These are phyloP conservation scores for Diachrysia chrysitis DNA, from an alignment of 2,888 invertebrate genomes.

Conservation along the genomic window DNA sequence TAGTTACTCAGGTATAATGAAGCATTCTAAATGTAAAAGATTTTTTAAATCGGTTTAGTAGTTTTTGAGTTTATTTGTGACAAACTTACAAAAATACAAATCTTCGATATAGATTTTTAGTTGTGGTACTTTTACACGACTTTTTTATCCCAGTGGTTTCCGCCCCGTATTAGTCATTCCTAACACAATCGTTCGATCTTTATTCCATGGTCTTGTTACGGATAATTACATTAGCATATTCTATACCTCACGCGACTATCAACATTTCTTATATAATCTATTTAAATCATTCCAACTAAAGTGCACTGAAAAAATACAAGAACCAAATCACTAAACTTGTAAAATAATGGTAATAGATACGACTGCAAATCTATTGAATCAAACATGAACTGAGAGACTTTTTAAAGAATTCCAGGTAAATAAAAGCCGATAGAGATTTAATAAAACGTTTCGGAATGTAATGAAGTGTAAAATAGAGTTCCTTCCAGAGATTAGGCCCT, in stretches of 20 bases:
- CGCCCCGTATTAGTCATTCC: conserved; percentile 41
- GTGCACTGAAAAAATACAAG: conserved; percentile 47
- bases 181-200: conserved; percentile 19
- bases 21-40: too few relatives aligned
- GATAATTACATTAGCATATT: conserved; percentile 53
- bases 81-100: too few relatives aligned
- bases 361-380: conserved; percentile 45
- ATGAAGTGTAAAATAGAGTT: conserved; percentile 84
- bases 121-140: not conserved
- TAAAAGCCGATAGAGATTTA: conserved; percentile 64
- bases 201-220: conserved; percentile 26
- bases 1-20: too few relatives aligned
- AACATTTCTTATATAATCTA: conserved; percentile 18
- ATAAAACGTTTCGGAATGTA: conserved; percentile 75
- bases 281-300: conserved; percentile 36
- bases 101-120: conserved; percentile 20
- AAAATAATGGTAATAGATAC: conserved; percentile 46
- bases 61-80: too few relatives aligned
- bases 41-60: too few relatives aligned
- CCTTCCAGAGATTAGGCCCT: conserved; percentile 81
- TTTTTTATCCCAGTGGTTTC: conserved; percentile 11
- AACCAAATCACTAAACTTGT: conserved; percentile 36
- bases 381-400: conserved; percentile 45
- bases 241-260: conserved; percentile 25
- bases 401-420: conserved; percentile 50